phyloP scores from a whole-genome alignment of 2,888 invertebrate species.

The Agonum fuliginosum region DNA sequence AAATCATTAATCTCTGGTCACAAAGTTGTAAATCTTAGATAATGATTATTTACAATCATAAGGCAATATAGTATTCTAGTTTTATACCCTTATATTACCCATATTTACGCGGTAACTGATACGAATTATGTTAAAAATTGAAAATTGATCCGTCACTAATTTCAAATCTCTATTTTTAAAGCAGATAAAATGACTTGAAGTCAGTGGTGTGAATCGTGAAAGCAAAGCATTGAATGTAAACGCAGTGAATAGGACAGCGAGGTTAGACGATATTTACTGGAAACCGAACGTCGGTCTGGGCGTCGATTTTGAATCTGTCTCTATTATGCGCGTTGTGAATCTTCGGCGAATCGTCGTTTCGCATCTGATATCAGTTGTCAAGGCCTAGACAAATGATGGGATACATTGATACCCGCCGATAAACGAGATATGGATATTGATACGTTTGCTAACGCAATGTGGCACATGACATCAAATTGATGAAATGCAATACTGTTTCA shows the following conservation, averaged over 20 bases:
- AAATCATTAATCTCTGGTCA: too few species aligned
- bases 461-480: constrained; percentile 58
- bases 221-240: constrained; percentile 11
- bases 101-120: too few species aligned
- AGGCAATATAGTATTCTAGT: too few species aligned
- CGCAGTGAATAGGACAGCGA: constrained; percentile 20
- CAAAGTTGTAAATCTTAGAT: too few species aligned
- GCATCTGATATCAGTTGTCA: constrained; percentile 55
- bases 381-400: constrained; percentile 57
- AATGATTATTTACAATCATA: too few species aligned
- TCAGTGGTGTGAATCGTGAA: too few species aligned
- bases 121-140: too few species aligned
- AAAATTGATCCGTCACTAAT: too few species aligned
- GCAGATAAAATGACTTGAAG: too few species aligned
- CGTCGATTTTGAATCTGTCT: constrained; percentile 63
- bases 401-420: constrained; percentile 53
- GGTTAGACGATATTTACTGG: constrained; percentile 1
- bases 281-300: neutral
- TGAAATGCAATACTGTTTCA: constrained; percentile 52
- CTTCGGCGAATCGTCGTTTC: constrained; percentile 42
- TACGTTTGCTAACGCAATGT: constrained; percentile 48
- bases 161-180: constrained; percentile 5
- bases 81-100: too few species aligned
- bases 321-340: constrained; percentile 60
- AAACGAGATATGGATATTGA: constrained; percentile 59